Evolutionary conservation across 2,113 vertebrate genomes (phyloP).

Genomic region (Tragelaphus scriptus): DNA sequence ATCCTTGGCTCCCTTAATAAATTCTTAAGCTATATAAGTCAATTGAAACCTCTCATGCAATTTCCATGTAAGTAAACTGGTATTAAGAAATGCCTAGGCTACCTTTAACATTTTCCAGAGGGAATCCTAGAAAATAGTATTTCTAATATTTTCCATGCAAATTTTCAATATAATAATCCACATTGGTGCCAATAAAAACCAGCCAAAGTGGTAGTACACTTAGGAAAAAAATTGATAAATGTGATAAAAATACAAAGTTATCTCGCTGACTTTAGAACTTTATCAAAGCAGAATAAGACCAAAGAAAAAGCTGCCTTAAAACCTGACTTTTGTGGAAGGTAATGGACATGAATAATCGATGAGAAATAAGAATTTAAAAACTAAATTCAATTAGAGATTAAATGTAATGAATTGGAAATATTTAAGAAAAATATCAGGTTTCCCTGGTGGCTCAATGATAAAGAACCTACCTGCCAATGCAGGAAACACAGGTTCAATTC

Average conservation of each 20-base stretch:
- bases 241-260: slow-evolving; percentile 53
- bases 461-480: not conserved
- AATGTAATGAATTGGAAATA: not conserved
- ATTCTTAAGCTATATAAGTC: not conserved
- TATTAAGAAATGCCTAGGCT: slow-evolving; percentile 1
- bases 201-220: not conserved
- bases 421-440: not conserved
- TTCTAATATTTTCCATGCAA: slow-evolving; percentile 2
- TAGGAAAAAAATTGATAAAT: not conserved
- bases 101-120: slow-evolving; percentile 30
- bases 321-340: not conserved
- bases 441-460: not conserved
- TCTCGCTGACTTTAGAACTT: slow-evolving; percentile 30
- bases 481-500: not conserved
- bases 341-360: not conserved
- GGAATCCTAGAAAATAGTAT: not conserved
- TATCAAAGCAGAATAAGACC: not conserved
- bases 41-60: not conserved
- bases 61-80: slow-evolving; percentile 34
- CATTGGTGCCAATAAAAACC: slow-evolving; percentile 11
- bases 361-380: not conserved
- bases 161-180: slow-evolving; percentile 27
- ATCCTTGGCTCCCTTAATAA: not conserved
- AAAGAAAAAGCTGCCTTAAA: not conserved
- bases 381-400: not conserved